Conservation (phyloP, 2,113 vertebrate genomes). For the Delphinus delphis region DNA sequence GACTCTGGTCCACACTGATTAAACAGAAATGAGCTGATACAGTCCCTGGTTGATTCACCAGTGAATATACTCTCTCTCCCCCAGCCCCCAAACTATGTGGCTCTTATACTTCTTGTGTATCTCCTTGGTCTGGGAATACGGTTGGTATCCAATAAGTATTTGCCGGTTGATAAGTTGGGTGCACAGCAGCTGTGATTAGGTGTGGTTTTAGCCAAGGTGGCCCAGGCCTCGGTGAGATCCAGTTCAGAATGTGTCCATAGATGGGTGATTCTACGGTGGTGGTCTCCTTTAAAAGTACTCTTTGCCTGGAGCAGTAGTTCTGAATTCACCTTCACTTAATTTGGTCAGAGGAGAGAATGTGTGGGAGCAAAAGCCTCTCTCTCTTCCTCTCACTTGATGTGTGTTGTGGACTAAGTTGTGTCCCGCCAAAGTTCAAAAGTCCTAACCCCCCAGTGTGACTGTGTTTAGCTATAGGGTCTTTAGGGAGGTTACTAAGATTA, state of each 20-base stretch:
- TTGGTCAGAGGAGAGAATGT: background rate
- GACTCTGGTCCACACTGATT: background rate
- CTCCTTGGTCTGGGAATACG: background rate
- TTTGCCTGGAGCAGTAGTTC: background rate
- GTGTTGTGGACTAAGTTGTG: background rate
- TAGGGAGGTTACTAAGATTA: background rate
- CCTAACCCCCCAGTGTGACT: background rate
- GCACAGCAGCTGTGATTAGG: background rate
- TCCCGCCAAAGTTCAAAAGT: accelerated
- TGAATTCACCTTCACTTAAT: background rate
- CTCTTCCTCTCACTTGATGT: background rate
- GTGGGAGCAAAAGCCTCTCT: background rate
- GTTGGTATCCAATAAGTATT: background rate
- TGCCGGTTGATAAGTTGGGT: background rate
- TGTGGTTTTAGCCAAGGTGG: background rate
- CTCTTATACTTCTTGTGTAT: background rate
- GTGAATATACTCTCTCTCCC: background rate
- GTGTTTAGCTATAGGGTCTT: background rate
- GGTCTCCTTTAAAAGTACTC: background rate
- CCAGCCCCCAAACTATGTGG: background rate
- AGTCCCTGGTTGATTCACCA: background rate
- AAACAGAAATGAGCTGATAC: background rate
- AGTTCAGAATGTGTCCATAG: background rate
- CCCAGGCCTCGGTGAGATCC: background rate
- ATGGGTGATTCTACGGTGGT: background rate